Evolutionary conservation across 2,113 vertebrate genomes (phyloP).

Genomic region (Megatriorchis doriae): DNA sequence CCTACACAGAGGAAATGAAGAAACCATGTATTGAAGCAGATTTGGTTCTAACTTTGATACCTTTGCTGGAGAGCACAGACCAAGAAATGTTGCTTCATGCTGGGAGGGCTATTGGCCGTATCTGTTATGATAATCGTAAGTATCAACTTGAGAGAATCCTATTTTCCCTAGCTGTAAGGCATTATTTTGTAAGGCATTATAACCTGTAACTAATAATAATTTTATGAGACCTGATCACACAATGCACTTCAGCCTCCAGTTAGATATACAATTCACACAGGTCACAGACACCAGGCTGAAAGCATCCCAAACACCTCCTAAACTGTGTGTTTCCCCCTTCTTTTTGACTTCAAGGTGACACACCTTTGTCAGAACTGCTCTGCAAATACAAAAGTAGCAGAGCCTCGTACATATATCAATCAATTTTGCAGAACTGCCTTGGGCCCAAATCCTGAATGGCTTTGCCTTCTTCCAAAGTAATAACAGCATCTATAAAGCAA

Average conservation of each 20-base stretch:
- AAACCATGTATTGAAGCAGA: conserved; percentile 80
- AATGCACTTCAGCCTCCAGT: not conserved
- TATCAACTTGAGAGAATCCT: not conserved
- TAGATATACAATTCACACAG: not conserved
- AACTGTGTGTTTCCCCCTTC: not conserved
- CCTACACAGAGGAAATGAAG: conserved; percentile 76
- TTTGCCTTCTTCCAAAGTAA: not conserved
- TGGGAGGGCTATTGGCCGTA: conserved; percentile 85
- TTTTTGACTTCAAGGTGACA: not conserved
- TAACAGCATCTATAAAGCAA: not conserved
- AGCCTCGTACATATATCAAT: not conserved
- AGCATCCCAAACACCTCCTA: not conserved
- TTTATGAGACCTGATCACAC: not conserved
- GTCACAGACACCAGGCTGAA: not conserved
- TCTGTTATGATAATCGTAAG: conserved; percentile 88
- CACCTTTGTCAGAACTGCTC: not conserved
- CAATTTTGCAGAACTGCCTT: not conserved
- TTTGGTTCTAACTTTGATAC: conserved; percentile 78
- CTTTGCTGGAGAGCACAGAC: conserved; percentile 77
- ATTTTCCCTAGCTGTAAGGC: not conserved
- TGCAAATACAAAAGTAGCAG: not conserved
- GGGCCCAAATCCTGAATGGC: not conserved
- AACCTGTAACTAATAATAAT: not conserved
- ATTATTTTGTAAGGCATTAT: not conserved
- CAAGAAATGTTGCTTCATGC: conserved; percentile 83